Base-by-base conservation (phyloP, 1,140 invertebrate genomes). In the Sitophilus oryzae region DNA sequence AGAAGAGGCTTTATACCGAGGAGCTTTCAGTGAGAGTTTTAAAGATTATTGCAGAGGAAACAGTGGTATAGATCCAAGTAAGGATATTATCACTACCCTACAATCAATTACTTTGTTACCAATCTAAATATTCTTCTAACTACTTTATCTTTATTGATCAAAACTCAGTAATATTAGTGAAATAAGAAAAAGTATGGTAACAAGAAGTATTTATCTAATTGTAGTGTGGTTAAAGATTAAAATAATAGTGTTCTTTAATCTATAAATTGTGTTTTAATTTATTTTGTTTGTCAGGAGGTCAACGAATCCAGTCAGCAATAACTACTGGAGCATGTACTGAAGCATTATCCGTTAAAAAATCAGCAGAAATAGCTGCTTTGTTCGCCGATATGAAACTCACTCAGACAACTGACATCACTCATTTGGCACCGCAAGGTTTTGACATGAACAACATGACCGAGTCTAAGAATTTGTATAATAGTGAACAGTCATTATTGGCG, bases 301-400 rank as follows among this genome's bases (percentile, higher is more conserved):
- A 45, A 65, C 69, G 45, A 10, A 15, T 68, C 63, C 75, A 22
- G 63, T 71, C 42, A 58, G 67, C 52, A 67, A 77, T 60, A 74
- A 77, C 64, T 70, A 79, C 18, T 62, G 81, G 49, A 70, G 80
- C 23, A 71, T 82, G 22, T 77, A 79, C 41, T 36, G 85, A 89
- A 63, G 85, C 88, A 0, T 73, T 91, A 0, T 87, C 87, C 20
- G 86, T 90, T 6, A 91, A 92, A 69, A 91, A 93, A 68, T 86
- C 85, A 9, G 87, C 89, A 0, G 90, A 93, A 71, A 91, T 91
- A 57, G 89, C 89, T 0, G 89, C 89, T 0, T 73, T 91, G 3
- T 92, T 93, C 67, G 86, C 84, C 0, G 83, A 86, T 66, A 79
- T 86, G 30, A 77, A 81, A 30, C 70, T 79, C 1, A 79, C 74